Evolutionary conservation across 2,888 invertebrate genomes (phyloP).

Genomic region (Epiblema foenella): DNA sequence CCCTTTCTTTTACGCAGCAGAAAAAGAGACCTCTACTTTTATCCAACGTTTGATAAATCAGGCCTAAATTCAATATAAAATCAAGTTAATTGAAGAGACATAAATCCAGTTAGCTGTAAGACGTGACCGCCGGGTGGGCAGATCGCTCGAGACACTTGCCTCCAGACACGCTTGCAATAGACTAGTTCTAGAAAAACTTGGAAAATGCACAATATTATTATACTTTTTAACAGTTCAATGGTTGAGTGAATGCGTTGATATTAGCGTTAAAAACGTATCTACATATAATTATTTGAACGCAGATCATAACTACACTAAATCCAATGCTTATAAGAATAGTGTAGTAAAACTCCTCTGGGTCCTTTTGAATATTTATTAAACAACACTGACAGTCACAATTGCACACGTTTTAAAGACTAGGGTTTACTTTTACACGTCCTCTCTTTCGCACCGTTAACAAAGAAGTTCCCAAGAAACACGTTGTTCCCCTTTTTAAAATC

Average conservation of each 20-base stretch:
- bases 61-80: constrained; percentile 27
- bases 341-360: too few species aligned
- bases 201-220: neutral
- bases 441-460: too few species aligned
- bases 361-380: too few species aligned
- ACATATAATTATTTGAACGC: neutral
- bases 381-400: too few species aligned
- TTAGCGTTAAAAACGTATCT: neutral
- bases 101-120: constrained; percentile 18
- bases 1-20: neutral
- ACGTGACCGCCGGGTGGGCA: constrained; percentile 13
- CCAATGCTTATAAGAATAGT: neutral
- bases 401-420: too few species aligned
- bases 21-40: neutral
- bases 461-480: too few species aligned
- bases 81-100: constrained; percentile 30
- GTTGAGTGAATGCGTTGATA: too few species aligned
- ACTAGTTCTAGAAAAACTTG: neutral
- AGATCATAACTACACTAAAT: neutral
- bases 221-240: neutral
- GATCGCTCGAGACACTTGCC: constrained; percentile 19
- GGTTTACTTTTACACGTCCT: too few species aligned
- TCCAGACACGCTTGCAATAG: neutral
- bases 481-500: too few species aligned
- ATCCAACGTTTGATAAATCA: neutral